Percentiles rank a stretch among this genome's conserved stretches.
phyloP scores from a whole-genome alignment of 2,797 vertebrate species.

The Phyllotis vaccarum region DNA sequence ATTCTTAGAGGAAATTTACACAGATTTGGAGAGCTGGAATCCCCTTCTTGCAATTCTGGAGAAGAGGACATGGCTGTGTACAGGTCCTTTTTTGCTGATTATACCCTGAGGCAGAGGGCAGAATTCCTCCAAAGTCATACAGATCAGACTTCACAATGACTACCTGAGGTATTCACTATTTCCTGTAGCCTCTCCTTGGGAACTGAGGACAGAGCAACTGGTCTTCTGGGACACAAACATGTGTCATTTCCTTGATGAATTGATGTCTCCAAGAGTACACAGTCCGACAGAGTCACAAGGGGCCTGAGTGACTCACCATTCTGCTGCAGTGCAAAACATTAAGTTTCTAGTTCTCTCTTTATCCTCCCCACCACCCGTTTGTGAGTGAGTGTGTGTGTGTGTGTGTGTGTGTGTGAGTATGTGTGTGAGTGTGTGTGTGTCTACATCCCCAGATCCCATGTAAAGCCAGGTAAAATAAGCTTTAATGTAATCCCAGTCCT shows the following conservation, averaged over 20 bases:
- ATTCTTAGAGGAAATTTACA: not conserved
- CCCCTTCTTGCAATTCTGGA: not conserved
- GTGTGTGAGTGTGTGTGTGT: not conserved
- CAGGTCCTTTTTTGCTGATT: not conserved
- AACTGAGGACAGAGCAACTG: not conserved
- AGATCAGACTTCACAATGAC: not conserved
- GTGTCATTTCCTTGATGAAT: not conserved
- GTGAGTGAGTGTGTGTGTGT: not conserved
- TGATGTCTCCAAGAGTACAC: not conserved
- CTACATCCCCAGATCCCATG: not conserved
- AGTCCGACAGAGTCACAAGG: not conserved
- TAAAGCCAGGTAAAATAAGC: not conserved
- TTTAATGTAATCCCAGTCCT: not conserved
- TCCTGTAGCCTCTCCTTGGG: not conserved
- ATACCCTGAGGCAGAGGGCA: not conserved
- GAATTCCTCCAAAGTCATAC: not conserved
- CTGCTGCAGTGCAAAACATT: not conserved
- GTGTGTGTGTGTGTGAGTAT: not conserved
- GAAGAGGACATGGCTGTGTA: not conserved
- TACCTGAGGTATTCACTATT: not conserved
- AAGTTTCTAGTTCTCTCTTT: not conserved
- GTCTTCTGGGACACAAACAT: not conserved
- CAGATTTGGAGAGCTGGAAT: not conserved
- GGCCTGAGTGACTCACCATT: not conserved
- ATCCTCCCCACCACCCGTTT: not conserved